Conservation (phyloP, 2,113 vertebrate species). For the Calypte anna region DNA sequence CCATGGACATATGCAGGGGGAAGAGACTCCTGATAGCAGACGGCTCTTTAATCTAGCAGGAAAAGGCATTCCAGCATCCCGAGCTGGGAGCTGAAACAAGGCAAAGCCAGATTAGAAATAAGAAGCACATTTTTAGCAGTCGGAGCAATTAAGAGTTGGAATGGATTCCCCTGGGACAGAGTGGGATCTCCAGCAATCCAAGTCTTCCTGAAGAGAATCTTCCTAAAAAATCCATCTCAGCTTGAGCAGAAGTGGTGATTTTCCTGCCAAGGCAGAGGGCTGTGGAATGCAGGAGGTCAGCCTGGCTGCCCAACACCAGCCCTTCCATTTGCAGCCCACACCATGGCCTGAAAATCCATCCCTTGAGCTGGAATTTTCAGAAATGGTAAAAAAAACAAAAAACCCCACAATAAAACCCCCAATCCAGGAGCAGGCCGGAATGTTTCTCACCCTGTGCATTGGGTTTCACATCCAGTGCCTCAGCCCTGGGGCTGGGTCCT, state of each 20-base stretch:
- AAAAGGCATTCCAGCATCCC: slow-evolving; percentile 68
- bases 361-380: neutral
- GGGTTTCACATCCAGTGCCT: neutral
- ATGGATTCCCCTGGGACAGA: slow-evolving; percentile 36
- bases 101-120: slow-evolving; percentile 71
- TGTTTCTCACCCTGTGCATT: neutral
- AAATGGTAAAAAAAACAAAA: neutral
- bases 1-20: slow-evolving; percentile 33
- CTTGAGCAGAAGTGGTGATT: neutral
- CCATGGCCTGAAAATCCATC: neutral
- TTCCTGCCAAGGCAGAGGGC: slow-evolving; percentile 14
- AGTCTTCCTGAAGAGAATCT: slow-evolving; percentile 30
- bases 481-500: neutral
- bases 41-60: slow-evolving; percentile 68
- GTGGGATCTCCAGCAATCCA: slow-evolving; percentile 55
- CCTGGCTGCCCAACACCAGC: neutral
- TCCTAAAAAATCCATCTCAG: neutral
- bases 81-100: slow-evolving; percentile 56
- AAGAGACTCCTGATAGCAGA: slow-evolving; percentile 68
- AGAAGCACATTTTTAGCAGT: slow-evolving; percentile 67
- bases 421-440: neutral
- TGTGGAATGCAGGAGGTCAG: slow-evolving; percentile 44
- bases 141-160: slow-evolving; percentile 60
- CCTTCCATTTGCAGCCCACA: neutral
- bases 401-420: too few species aligned